phyloP scores from a whole-genome alignment of 2,888 invertebrate genomes.

The Agrilus biguttatus region DNA sequence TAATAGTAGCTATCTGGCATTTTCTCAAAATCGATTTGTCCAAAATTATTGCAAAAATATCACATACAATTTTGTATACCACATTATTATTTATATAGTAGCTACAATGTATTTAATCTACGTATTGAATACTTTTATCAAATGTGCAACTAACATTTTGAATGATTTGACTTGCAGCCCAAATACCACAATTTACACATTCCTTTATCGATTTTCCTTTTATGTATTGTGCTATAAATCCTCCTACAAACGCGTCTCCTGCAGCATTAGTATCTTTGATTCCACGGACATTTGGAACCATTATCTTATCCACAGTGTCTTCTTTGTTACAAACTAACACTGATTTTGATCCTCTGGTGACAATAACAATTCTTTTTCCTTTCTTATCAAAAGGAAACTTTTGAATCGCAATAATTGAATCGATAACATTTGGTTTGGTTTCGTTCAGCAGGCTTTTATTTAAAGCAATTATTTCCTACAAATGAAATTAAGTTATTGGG shows the following conservation, averaged over 20 bases:
- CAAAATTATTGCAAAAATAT: too few relatives aligned
- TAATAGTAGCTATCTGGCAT: too few relatives aligned
- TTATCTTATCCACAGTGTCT: slow-evolving; percentile 8
- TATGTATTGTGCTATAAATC: slow-evolving; percentile 13
- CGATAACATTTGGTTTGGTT: too few relatives aligned
- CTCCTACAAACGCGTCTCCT: slow-evolving; percentile 20
- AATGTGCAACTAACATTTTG: slow-evolving; percentile 12
- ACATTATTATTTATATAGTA: too few relatives aligned
- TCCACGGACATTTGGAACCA: slow-evolving; percentile 7
- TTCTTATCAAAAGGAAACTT: neutral
- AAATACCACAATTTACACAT: slow-evolving; percentile 12
- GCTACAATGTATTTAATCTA: neutral
- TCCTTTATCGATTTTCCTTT: slow-evolving; percentile 7
- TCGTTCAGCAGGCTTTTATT: too few relatives aligned
- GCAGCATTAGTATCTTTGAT: slow-evolving; percentile 17
- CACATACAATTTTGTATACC: too few relatives aligned
- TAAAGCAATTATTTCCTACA: neutral
- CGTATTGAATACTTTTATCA: slow-evolving; percentile 1
- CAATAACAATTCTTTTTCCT: slow-evolving; percentile 6
- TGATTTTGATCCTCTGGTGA: slow-evolving; percentile 15
- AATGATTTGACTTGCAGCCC: slow-evolving; percentile 10
- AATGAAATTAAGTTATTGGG: neutral
- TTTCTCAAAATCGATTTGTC: too few relatives aligned
- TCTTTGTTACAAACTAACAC: slow-evolving; percentile 7
- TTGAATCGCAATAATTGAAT: too few relatives aligned